phyloP scores from a whole-genome alignment of 2,113 vertebrate species.

The Chlorocebus sabaeus region DNA sequence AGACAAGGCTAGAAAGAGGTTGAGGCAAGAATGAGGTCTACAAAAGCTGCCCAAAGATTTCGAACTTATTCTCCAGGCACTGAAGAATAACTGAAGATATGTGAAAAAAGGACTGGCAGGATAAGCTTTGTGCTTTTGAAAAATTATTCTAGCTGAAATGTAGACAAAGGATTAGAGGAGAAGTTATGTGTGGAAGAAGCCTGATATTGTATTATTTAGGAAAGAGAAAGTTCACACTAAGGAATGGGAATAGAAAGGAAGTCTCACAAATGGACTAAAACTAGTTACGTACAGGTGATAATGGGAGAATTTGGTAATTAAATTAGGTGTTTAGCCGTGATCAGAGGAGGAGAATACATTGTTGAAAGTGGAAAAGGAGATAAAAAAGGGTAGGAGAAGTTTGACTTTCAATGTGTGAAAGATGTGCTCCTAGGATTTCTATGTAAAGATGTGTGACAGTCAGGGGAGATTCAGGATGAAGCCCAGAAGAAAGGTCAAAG shows the following conservation, averaged over 20 bases:
- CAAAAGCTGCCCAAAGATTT: neutral
- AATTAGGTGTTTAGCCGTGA: neutral
- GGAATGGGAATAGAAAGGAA: neutral
- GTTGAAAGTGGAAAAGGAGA: neutral
- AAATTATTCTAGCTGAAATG: neutral
- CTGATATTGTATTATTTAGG: neutral
- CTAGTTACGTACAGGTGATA: neutral
- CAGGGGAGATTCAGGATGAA: neutral
- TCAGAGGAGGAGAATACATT: neutral
- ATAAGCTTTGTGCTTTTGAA: neutral
- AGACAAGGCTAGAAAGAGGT: neutral
- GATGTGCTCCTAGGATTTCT: neutral
- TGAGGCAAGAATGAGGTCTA: neutral
- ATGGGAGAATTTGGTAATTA: neutral
- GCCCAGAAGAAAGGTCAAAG: neutral
- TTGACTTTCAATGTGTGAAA: neutral
- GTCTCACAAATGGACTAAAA: neutral
- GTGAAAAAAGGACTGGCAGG: neutral
- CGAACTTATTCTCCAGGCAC: neutral
- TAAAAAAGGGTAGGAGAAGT: neutral
- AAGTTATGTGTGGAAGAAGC: neutral
- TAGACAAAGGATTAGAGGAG: neutral
- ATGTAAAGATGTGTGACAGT: neutral
- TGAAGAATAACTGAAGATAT: neutral
- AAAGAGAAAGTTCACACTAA: neutral